phyloP scores from a whole-genome alignment of 2,113 vertebrate species.

The Triplophysa siluroides region DNA sequence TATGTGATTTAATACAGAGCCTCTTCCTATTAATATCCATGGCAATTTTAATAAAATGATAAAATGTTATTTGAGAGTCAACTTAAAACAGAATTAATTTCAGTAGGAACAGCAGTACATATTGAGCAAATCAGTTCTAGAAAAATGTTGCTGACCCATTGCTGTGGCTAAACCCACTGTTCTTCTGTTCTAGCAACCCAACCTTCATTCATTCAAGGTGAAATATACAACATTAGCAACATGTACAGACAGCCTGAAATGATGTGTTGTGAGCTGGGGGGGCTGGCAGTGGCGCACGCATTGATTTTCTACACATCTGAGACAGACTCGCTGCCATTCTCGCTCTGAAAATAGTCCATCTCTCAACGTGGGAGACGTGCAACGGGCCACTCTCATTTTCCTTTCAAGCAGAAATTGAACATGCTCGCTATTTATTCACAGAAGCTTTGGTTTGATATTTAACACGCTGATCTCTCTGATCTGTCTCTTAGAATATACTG shows the following conservation, averaged over 20 bases:
- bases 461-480: background rate
- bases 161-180: background rate
- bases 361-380: constrained; percentile 9
- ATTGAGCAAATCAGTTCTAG: background rate
- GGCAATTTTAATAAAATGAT: background rate
- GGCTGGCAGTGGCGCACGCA: constrained; percentile 22
- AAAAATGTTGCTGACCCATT: background rate
- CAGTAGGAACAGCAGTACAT: too few relatives aligned
- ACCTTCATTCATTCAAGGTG: background rate
- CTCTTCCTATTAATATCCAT: background rate
- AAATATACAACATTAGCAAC: constrained; percentile 15
- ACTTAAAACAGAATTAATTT: too few relatives aligned
- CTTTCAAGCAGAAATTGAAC: constrained; percentile 18
- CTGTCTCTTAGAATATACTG: background rate
- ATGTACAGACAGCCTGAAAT: constrained; percentile 34
- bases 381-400: constrained; percentile 25
- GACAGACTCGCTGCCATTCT: constrained; percentile 32
- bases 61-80: too few relatives aligned
- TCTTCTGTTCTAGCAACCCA: background rate
- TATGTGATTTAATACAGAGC: background rate
- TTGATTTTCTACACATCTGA: constrained; percentile 2
- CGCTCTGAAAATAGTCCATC: constrained; percentile 19
- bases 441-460: constrained; percentile 23
- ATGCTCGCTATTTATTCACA: constrained; percentile 14
- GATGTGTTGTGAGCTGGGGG: constrained; percentile 50